phyloP scores from a whole-genome alignment of 2,888 invertebrate genomes.

The Acleris laterana region DNA sequence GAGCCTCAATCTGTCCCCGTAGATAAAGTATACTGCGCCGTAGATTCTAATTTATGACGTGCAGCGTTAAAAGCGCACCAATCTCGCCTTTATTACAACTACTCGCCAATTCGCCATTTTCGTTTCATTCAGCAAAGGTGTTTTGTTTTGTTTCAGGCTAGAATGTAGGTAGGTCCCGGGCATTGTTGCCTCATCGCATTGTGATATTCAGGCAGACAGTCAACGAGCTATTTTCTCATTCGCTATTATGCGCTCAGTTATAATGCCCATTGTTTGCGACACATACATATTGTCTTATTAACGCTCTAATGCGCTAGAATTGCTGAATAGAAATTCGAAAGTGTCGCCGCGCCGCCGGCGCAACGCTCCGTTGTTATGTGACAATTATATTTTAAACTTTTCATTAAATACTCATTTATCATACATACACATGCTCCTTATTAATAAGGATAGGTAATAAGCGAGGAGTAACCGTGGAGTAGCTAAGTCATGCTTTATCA shows the following conservation, averaged over 20 bases:
- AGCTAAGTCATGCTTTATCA: no score
- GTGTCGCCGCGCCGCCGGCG: constrained; percentile 27
- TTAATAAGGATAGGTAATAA: no score
- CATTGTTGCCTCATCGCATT: constrained; percentile 74
- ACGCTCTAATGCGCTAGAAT: constrained; percentile 49
- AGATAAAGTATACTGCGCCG: constrained; percentile 1
- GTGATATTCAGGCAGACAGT: constrained; percentile 69
- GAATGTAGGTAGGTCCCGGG: constrained; percentile 72
- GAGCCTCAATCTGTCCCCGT: constrained; percentile 17
- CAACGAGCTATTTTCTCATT: constrained; percentile 80
- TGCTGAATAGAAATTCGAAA: constrained; percentile 36
- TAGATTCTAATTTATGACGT: constrained; percentile 25
- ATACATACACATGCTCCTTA: no score
- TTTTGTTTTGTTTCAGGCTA: constrained; percentile 75
- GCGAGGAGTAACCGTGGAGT: no score
- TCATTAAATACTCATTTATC: no score
- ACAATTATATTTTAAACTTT: neutral
- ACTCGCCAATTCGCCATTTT: constrained; percentile 64
- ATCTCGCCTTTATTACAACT: constrained; percentile 43
- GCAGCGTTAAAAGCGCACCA: constrained; percentile 20
- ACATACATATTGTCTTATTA: constrained; percentile 63
- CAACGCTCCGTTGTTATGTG: neutral
- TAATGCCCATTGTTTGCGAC: constrained; percentile 75
- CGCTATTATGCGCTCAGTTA: constrained; percentile 71
- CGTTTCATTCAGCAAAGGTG: constrained; percentile 64